Evolutionary conservation across 2,797 vertebrate genomes (phyloP), one percentile per base, ranked within the genome.

Genomic region (Peromyscus melanophrys): DNA sequence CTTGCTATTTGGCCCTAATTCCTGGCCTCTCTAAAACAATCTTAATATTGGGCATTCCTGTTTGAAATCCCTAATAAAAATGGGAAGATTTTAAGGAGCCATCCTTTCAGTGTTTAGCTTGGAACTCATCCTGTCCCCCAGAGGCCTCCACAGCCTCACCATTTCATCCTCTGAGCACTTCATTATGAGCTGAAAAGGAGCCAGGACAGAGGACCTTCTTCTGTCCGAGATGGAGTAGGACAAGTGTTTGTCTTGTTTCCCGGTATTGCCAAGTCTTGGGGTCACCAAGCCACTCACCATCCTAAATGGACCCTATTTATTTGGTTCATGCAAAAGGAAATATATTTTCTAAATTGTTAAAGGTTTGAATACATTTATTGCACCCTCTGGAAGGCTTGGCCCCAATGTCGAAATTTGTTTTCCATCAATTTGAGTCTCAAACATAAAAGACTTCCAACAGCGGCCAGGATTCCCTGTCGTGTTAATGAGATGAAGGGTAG

Each of bases 21-120:
- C 77, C 90, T 80, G 61, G 93, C 40, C 81, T 73, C 88, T 94
- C 94, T 83, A 73, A 88, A 29, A 88, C 93, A 96, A 81, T 80
- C 85, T 92, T 95, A 91, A 46, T 46, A 89, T 83, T 92, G 85
- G 67, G 78, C 63, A 95, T 90, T 95, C 81, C 21, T 90, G 25
- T 94, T 94, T 94, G 90, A 91, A 98, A 93, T 96, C 31, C n/a
- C 78, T 92, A 92, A 87, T 97, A 71, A 96, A 96, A 97, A 81
- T 80, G 76, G 84, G 77, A 86, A 27, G 80, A 87, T 86, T 96
- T 90, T 69, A 71, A 93, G 90, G 96, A 94, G 71, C 89, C 67
- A 37, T 96, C 81, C 80, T 94, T 93, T 80, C 65, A 71, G 43
- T 97, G 88, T 96, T 97, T 96, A 92, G 37, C 65, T 97, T 97